Evolutionary conservation across 2,797 vertebrate species (phyloP).

Genomic region (Acanthiza pusilla): DNA sequence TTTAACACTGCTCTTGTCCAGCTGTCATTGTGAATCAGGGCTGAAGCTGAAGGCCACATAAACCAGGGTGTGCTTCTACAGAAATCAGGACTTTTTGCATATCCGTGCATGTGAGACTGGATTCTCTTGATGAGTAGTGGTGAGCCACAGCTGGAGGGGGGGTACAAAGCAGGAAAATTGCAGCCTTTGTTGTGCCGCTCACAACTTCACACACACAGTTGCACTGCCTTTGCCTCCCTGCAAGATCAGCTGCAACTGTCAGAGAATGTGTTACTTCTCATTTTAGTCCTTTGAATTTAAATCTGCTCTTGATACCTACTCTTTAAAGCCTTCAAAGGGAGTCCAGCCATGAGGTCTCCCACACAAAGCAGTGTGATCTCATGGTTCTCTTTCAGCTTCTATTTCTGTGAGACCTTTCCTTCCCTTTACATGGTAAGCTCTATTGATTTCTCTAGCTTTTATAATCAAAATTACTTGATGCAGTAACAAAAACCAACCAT

Average conservation of each 20-base stretch:
- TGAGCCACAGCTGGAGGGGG: neutral
- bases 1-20: neutral
- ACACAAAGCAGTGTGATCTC: neutral
- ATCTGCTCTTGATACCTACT: neutral
- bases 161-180: neutral
- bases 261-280: neutral
- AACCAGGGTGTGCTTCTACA: neutral
- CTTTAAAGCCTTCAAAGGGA: neutral
- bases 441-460: neutral
- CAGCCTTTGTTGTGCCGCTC: neutral
- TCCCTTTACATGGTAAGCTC: neutral
- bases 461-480: too few relatives aligned
- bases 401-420: neutral
- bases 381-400: neutral
- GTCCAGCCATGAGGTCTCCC: neutral
- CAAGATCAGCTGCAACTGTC: neutral
- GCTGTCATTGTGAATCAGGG: neutral
- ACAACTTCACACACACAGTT: neutral
- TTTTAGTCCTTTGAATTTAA: neutral
- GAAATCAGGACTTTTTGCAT: neutral
- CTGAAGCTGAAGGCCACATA: neutral
- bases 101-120: neutral
- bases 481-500: too few relatives aligned
- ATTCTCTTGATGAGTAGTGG: neutral
- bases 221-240: neutral